Evolutionary conservation across 1,140 invertebrate genomes (phyloP).

Genomic region (Diachasmimorpha longicaudata): DNA sequence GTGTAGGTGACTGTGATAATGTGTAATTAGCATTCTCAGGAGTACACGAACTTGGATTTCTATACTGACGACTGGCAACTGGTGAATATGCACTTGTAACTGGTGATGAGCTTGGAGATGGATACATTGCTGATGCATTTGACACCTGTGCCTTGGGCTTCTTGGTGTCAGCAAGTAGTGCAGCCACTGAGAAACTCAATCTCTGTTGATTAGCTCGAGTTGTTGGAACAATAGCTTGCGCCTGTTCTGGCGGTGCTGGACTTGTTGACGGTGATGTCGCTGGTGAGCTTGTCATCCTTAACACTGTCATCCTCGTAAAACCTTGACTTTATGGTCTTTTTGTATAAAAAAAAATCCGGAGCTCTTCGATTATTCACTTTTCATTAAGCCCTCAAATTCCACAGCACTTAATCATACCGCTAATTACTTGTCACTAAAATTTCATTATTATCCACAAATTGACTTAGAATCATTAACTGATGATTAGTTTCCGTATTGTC

Average conservation of each 20-base stretch:
- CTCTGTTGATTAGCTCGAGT: constrained; percentile 40
- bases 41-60: constrained; percentile 3
- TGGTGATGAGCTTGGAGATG: constrained; percentile 35
- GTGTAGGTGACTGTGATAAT: constrained; percentile 3
- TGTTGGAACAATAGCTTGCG: constrained; percentile 41
- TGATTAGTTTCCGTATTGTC: not conserved
- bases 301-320: constrained; percentile 53
- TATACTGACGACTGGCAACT: constrained; percentile 23
- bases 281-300: constrained; percentile 56
- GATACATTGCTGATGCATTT: constrained; percentile 21
- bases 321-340: not conserved
- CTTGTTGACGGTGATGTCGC: constrained; percentile 52
- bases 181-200: constrained; percentile 64
- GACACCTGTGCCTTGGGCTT: not conserved
- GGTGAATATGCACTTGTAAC: constrained; percentile 32
- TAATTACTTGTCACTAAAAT: not conserved
- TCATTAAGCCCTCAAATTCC: not conserved
- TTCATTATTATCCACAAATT: not conserved
- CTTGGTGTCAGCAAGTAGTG: constrained; percentile 47
- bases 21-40: not conserved
- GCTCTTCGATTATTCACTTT: not conserved
- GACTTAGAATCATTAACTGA: not conserved
- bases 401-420: not conserved
- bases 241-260: constrained; percentile 45
- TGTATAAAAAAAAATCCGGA: not conserved